Base-by-base conservation (phyloP, 35 echinoderm and acorn worm genomes). In the Eucidaris tribuloides region DNA sequence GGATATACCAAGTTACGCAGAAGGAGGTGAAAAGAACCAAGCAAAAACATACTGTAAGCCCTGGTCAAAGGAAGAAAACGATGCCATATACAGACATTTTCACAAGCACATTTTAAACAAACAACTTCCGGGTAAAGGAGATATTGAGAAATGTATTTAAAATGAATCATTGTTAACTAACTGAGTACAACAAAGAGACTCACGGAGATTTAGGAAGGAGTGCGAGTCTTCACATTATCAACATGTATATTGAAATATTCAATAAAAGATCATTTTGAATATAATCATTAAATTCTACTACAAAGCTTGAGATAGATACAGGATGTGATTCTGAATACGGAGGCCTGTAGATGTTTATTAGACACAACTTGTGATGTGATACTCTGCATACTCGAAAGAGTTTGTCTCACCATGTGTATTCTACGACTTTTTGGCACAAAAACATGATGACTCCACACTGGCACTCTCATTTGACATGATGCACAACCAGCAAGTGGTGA, bases 401-500 rank as follows among this genome's bases (percentile, higher is more conserved):
- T n/a, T n/a, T n/a, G n/a, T n/a, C n/a, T n/a, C n/a, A n/a, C n/a
- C 81, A 17, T 35, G 45, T 4, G 3, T 66, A 39, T 84, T 84
- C 31, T 62, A 62, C n/a, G 5, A 20, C 7, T 37, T 18, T 14
- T 30, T 31, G 25, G 57, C 2, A 55, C 45, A 80, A 35, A 49
- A 55, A 17, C 19, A 46, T 36, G 65, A 86, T 11, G 42, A 50
- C 18, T 76, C 42, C 9, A 30, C 77, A 43, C 46, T 76, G 22
- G 36, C 65, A 25, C 52, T 86, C 24, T 74, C 45, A 43, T 86
- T 86, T 74, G 65, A 86, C 33, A 22, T 86, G 43, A 86, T 86
- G 68, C 82, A 84, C 32, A 84, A 84, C 58, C 65, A 76, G 41
- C 66, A 76, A 32, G 64, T 45, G 1, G 25, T 86, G 2, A 33